Evolutionary conservation across 2,797 vertebrate species (phyloP), one percentile per base, ranked within the genome.

Genomic region (Sitta carolinensis): DNA sequence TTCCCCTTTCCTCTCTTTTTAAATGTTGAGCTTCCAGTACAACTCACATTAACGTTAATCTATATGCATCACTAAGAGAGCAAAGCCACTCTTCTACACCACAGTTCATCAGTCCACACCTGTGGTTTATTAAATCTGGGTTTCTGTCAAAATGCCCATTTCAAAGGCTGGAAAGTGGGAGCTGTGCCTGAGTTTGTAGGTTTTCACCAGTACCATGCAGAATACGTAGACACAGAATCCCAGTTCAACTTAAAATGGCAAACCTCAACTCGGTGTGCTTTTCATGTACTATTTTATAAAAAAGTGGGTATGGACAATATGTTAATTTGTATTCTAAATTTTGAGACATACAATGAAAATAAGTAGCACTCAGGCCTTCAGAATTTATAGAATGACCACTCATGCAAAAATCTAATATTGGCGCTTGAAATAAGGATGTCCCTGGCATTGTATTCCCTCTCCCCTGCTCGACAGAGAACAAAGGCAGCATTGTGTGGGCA

Each of bases 401-500:
- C 30, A 54, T 34, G 54, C 36, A 87, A 84, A 86, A 63, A 70
- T 29, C 64, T 67, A 43, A 61, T 30, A 40, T 29, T 59, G 51
- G 16, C 55, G 38, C 80, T 92, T 73, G 67, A 82, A 88, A 51
- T 36, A 64, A 69, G 50, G 84, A 30, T 17, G 42, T 51, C 36
- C 51, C 64, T 86, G 50, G 80, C 84, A 75, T 30, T 55, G 57
- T 47, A 38, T 38, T 84, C 29, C 42, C 54, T 40, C 38, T 30
- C 16, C 21, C 1, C 6, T 1, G 23, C 40, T 38, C 29, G 58
- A 38, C 25, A 76, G 63, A 78, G 89, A 94, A 94, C 76, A 95
- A 94, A 96, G 70, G 52, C 62, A 78, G 57, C 70, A 57, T 27
- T 92, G 76, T 91, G 69, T 32, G 67, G 89, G 70, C 76, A 91